Conservation (phyloP, 2,113 vertebrate genomes). For the Oenanthe oenanthe region DNA sequence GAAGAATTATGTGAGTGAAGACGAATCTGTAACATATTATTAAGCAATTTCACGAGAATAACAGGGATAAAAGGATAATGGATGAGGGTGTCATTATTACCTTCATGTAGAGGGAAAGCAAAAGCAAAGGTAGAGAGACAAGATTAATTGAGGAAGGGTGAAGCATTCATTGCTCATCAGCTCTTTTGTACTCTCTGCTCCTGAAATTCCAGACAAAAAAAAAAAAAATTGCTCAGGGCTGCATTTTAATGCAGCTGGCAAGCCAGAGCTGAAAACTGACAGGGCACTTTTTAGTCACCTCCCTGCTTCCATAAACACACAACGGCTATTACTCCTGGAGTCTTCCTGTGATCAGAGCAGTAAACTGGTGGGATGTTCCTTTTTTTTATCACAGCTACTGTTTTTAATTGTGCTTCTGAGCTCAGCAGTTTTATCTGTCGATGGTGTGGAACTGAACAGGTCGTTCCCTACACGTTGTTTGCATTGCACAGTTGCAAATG, state of each 20-base stretch:
- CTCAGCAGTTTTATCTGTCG: not conserved
- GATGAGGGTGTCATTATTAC: slow-evolving; percentile 95
- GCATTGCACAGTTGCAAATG: slow-evolving; percentile 31
- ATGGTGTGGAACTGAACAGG: not conserved
- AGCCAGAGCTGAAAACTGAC: slow-evolving; percentile 72
- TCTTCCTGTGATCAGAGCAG: slow-evolving; percentile 13
- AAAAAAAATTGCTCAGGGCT: slow-evolving; percentile 67
- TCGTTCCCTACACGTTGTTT: not conserved
- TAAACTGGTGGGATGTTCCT: slow-evolving; percentile 13
- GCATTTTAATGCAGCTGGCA: slow-evolving; percentile 77
- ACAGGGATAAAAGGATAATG: slow-evolving; percentile 98
- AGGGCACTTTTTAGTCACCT: slow-evolving; percentile 77
- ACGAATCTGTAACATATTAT: slow-evolving; percentile 98
- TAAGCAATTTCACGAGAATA: slow-evolving; percentile 96
- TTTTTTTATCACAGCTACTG: not conserved
- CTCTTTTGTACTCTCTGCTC: slow-evolving; percentile 81
- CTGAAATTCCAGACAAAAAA: slow-evolving; percentile 77
- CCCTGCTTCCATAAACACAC: slow-evolving; percentile 56
- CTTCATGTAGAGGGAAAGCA: slow-evolving; percentile 88
- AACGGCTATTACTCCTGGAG: slow-evolving; percentile 23
- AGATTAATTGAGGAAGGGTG: slow-evolving; percentile 97
- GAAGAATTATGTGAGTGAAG: slow-evolving; percentile 94
- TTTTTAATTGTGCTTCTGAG: slow-evolving; percentile 39
- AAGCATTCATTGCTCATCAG: slow-evolving; percentile 95
- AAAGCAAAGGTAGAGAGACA: slow-evolving; percentile 95